A percentile compares a stretch with the other conserved stretches of the same genome.
These are phyloP conservation scores for Physella acuta DNA, from an alignment of 1,140 invertebrate genomes.

Conservation along the genomic window DNA sequence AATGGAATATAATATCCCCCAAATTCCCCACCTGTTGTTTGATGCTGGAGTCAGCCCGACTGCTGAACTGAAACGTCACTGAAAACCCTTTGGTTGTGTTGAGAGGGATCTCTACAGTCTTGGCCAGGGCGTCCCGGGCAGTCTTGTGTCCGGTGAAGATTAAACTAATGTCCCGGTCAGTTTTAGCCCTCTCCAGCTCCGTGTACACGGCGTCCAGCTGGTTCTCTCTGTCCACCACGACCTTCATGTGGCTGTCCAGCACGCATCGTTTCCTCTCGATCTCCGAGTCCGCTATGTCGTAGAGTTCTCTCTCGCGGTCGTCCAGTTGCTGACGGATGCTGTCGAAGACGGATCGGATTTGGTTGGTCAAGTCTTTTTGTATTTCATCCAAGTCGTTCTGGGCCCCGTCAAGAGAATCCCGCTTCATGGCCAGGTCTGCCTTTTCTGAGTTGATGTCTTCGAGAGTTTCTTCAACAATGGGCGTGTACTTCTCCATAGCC, in stretches of 20 bases:
- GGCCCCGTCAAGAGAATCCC: constrained; percentile 40
- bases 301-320: constrained; percentile 48
- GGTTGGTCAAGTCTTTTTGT: constrained; percentile 41
- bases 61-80: constrained; percentile 51
- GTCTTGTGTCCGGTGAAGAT: constrained; percentile 51
- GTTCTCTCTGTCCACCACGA: constrained; percentile 37
- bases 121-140: constrained; percentile 40
- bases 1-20: constrained; percentile 43
- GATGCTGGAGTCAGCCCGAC: constrained; percentile 41
- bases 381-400: constrained; percentile 46
- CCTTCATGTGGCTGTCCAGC: constrained; percentile 41
- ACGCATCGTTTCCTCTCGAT: constrained; percentile 43
- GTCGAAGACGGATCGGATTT: constrained; percentile 49
- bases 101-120: constrained; percentile 40
- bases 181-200: constrained; percentile 42
- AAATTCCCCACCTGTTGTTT: constrained; percentile 40
- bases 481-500: constrained; percentile 51
- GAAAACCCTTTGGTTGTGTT: constrained; percentile 45
- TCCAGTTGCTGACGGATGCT: constrained; percentile 45
- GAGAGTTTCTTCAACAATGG: constrained; percentile 48
- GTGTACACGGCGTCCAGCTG: constrained; percentile 37
- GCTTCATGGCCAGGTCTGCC: constrained; percentile 37
- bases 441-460: constrained; percentile 39
- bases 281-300: constrained; percentile 45
- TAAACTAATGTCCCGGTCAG: constrained; percentile 44